phyloP scores from a whole-genome alignment of 1,140 invertebrate species.

The Drosophila biarmipes region DNA sequence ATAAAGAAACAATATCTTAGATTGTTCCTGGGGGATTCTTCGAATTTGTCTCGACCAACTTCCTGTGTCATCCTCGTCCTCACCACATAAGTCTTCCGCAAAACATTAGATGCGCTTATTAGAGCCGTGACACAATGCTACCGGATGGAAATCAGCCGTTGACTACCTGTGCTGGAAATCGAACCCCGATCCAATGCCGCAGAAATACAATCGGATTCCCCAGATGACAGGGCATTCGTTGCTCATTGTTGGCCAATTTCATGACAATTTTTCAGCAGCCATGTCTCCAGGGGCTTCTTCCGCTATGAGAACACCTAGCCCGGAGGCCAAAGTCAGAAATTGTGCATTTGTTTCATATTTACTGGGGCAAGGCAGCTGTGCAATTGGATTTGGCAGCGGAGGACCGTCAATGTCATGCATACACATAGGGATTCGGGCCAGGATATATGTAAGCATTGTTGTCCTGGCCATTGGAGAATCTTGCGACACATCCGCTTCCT shows the following conservation, averaged over 20 bases:
- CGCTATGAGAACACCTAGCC: slow-evolving; percentile 18
- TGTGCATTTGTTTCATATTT: slow-evolving; percentile 77
- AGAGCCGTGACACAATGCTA: slow-evolving; percentile 51
- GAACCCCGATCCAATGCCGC: slow-evolving; percentile 19
- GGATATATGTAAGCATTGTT: slow-evolving; percentile 53
- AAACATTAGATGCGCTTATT: slow-evolving; percentile 69
- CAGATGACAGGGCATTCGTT: slow-evolving; percentile 65
- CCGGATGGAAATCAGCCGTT: slow-evolving; percentile 40
- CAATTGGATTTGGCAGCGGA: slow-evolving; percentile 66
- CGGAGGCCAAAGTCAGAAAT: slow-evolving; percentile 56
- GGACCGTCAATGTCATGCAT: slow-evolving; percentile 77
- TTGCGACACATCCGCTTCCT: slow-evolving; percentile 80
- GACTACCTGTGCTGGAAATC: slow-evolving; percentile 52
- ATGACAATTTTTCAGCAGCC: slow-evolving; percentile 75
- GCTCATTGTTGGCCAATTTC: slow-evolving; percentile 78
- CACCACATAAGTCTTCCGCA: slow-evolving; percentile 68
- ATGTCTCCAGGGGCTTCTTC: slow-evolving; percentile 38
- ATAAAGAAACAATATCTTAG: neutral
- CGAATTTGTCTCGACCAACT: slow-evolving; percentile 43
- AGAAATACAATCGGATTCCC: slow-evolving; percentile 51
- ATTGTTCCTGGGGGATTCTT: slow-evolving; percentile 16
- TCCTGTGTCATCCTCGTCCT: slow-evolving; percentile 57
- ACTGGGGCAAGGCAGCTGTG: slow-evolving; percentile 60
- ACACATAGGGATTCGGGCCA: slow-evolving; percentile 74
- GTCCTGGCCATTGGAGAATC: slow-evolving; percentile 54